Evolutionary conservation across 1,140 invertebrate genomes (phyloP).

Genomic region (Lordiphosa collinella): DNA sequence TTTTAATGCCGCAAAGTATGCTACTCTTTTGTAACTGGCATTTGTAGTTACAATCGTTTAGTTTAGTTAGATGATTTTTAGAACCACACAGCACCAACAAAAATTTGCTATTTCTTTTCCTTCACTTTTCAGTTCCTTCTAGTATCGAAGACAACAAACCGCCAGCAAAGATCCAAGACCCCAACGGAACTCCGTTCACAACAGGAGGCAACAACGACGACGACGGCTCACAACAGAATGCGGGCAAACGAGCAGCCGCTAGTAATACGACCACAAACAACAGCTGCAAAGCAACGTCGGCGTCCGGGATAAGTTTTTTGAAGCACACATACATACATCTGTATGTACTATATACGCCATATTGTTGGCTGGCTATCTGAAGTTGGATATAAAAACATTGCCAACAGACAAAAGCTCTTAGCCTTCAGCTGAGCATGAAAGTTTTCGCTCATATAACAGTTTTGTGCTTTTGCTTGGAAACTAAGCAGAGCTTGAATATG

Average conservation of each 20-base stretch:
- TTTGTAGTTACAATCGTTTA: conserved; percentile 3
- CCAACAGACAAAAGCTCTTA: conserved; percentile 39
- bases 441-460: conserved; percentile 42
- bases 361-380: conserved; percentile 9
- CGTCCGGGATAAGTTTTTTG: conserved; percentile 42
- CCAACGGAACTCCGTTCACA: conserved; percentile 36
- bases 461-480: conserved; percentile 7
- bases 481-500: neutral
- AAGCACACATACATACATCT: conserved; percentile 1
- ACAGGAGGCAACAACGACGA: conserved; percentile 38
- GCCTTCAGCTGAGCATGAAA: conserved; percentile 57
- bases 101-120: neutral
- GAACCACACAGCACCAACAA: neutral
- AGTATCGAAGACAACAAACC: conserved; percentile 35
- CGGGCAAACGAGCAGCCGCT: conserved; percentile 16
- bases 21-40: conserved; percentile 9
- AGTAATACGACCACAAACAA: conserved; percentile 44
- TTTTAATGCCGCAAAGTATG: conserved; percentile 43
- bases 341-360: neutral
- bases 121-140: conserved; percentile 14
- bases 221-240: conserved; percentile 66
- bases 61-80: neutral
- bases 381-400: conserved; percentile 59
- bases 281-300: conserved; percentile 52
- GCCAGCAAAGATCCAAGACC: conserved; percentile 1